Conservation (phyloP, 2,797 vertebrate species). For the Manis javanica region DNA sequence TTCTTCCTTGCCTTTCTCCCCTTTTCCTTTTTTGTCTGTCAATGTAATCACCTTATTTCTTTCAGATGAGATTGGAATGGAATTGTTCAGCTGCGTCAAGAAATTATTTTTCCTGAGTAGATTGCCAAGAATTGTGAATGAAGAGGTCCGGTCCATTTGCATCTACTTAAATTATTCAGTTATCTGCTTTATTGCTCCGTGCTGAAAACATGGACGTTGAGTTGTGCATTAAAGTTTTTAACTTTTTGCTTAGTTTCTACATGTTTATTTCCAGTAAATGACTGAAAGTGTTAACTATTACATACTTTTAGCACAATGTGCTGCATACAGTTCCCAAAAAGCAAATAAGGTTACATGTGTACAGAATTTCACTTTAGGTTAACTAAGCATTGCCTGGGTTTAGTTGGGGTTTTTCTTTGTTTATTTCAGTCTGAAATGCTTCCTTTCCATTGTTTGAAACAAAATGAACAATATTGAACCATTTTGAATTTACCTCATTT, state of each 20-base stretch:
- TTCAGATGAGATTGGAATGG: constrained; percentile 85
- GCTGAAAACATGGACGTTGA: constrained; percentile 89
- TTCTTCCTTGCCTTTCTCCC: accelerated
- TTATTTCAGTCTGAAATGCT: constrained; percentile 83
- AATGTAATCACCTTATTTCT: constrained; percentile 67
- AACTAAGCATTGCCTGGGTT: constrained; percentile 90
- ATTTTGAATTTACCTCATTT: constrained; percentile 92
- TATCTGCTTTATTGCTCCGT: constrained; percentile 89
- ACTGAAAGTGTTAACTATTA: constrained; percentile 93
- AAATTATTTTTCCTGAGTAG: constrained; percentile 87
- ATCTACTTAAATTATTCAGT: constrained; percentile 90
- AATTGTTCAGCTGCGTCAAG: constrained; percentile 87
- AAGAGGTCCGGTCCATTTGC: constrained; percentile 88
- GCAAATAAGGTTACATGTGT: constrained; percentile 90
- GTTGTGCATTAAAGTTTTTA: constrained; percentile 93
- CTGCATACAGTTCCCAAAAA: constrained; percentile 90
- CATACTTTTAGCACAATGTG: constrained; percentile 95
- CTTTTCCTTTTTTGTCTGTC: not conserved
- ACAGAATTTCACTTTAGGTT: constrained; percentile 89
- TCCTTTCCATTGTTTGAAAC: constrained; percentile 88
- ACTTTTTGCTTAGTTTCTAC: constrained; percentile 92
- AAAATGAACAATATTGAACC: constrained; percentile 89
- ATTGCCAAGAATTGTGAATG: constrained; percentile 89
- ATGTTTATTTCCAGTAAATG: constrained; percentile 94
- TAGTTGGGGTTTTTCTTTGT: constrained; percentile 75